A percentile compares a stretch with the other conserved stretches of the same genome.
These are phyloP conservation scores for Rotaria sp. DNA, from an alignment of 2,888 invertebrate genomes.

Conservation along the genomic window DNA sequence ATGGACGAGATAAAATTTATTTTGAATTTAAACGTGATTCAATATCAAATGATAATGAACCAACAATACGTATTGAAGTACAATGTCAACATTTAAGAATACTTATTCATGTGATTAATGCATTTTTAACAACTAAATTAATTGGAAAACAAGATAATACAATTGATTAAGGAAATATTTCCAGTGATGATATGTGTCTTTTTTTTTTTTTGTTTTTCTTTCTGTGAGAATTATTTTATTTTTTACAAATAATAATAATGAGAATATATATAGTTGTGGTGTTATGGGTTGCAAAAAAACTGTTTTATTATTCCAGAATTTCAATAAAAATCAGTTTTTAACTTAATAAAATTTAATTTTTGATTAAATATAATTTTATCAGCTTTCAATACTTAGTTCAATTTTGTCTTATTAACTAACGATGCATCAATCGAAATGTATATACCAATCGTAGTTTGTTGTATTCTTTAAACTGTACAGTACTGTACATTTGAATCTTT, in stretches of 20 bases:
- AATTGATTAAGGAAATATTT: not conserved
- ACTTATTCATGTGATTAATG: conserved; percentile 16
- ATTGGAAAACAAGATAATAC: not conserved
- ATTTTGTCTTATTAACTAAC: no score
- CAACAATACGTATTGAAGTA: not conserved
- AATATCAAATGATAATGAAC: not conserved
- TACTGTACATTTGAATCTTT: no score
- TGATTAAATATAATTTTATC: no score
- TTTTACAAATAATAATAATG: not conserved
- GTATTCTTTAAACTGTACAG: no score
- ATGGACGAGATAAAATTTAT: conserved; percentile 19
- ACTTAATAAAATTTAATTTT: no score
- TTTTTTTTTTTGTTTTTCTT: not conserved
- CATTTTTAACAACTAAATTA: conserved; percentile 19
- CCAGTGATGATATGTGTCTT: conserved; percentile 7
- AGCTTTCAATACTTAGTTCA: no score
- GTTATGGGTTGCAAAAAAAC: not conserved
- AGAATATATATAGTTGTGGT: not conserved
- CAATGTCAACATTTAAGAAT: conserved; percentile 23
- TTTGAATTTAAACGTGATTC: not conserved
- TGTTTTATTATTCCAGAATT: no score
- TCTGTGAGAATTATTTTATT: not conserved
- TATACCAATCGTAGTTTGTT: no score
- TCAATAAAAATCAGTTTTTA: no score
- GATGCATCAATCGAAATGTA: no score